Percentiles rank a stretch among this genome's conserved stretches.
These are phyloP conservation scores for Psittacula echo DNA, from an alignment of 2,797 vertebrate species.

Conservation along the genomic window DNA sequence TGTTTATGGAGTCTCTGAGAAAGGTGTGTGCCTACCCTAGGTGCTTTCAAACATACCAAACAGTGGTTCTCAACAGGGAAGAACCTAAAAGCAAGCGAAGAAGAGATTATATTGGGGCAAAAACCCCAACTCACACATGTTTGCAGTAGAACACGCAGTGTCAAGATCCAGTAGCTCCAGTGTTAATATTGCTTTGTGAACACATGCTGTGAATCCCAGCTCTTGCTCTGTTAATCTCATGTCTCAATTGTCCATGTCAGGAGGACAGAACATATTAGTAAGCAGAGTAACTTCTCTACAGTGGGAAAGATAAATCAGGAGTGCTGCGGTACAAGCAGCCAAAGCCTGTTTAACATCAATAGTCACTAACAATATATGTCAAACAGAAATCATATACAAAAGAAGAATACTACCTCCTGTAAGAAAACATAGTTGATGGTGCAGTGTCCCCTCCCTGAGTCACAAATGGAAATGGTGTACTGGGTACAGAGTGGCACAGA, in stretches of 20 bases:
- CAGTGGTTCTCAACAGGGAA: background rate
- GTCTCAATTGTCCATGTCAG: background rate
- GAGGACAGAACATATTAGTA: background rate
- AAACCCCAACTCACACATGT: fast-evolving
- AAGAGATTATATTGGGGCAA: background rate
- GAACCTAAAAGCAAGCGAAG: background rate
- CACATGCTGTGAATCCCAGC: background rate
- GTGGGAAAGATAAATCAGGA: background rate
- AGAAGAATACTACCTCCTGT: background rate
- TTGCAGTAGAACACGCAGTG: background rate
- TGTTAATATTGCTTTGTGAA: background rate
- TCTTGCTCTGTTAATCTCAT: background rate
- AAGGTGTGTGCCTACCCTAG: background rate
- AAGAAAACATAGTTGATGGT: background rate
- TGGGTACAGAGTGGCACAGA: background rate
- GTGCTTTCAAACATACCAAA: background rate
- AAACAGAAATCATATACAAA: background rate
- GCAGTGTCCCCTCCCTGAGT: background rate
- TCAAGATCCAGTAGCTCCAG: background rate
- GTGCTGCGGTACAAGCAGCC: background rate
- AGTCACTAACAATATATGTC: background rate
- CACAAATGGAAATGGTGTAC: background rate
- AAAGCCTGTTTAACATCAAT: background rate
- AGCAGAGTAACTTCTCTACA: background rate
- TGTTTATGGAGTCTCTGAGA: background rate